phyloP scores from a whole-genome alignment of 2,113 vertebrate genomes.

The Gila orcuttii region DNA sequence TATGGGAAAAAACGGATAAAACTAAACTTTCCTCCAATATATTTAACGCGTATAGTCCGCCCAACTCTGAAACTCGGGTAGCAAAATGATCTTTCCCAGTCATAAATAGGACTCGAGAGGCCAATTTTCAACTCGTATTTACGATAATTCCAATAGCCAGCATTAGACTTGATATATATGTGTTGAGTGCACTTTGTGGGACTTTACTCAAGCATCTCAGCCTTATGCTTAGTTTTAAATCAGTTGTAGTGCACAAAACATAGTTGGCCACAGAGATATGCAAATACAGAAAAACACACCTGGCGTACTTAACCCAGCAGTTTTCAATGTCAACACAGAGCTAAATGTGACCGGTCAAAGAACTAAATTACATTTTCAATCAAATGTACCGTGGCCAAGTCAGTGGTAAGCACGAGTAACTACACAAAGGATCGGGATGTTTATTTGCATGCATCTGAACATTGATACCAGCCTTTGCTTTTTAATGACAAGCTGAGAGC shows the following conservation, averaged over 20 bases:
- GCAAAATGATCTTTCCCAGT: background rate
- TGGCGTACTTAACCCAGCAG: background rate
- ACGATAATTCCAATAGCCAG: background rate
- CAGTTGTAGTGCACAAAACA: background rate
- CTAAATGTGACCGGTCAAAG: background rate
- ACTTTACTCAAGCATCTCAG: background rate
- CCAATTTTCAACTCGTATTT: background rate
- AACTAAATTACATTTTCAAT: background rate
- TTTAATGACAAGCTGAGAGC: background rate
- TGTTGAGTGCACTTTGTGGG: background rate
- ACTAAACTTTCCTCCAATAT: background rate
- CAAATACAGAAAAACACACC: constrained; percentile 18
- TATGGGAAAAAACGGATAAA: background rate
- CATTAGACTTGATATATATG: background rate
- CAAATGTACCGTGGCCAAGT: background rate
- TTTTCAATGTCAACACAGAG: background rate
- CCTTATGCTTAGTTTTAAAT: background rate
- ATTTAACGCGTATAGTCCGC: background rate
- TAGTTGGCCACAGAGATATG: constrained; percentile 1
- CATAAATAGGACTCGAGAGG: background rate
- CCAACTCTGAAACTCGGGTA: background rate
- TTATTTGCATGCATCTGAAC: background rate
- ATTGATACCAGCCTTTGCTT: background rate
- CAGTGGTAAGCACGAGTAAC: background rate
- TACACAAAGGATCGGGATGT: background rate